phyloP scores from a whole-genome alignment of 2,888 invertebrate species.

The Hesperia comma region DNA sequence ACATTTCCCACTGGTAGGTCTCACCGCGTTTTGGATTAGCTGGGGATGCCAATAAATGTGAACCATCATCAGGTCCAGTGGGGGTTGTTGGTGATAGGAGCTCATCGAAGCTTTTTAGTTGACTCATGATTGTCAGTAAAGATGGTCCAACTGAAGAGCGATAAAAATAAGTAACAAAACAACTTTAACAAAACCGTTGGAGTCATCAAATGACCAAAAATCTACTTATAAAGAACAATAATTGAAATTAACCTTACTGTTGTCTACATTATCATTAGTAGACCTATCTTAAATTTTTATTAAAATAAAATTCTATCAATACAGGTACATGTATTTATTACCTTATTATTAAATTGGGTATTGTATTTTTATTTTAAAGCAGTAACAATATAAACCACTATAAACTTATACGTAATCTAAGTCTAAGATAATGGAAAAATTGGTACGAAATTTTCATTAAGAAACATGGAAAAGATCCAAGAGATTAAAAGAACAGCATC shows the following conservation, averaged over 20 bases:
- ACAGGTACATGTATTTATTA: too few relatives aligned
- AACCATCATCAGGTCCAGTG: constrained; percentile 30
- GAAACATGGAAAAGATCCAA: background rate
- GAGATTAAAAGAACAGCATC: background rate
- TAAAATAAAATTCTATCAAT: too few relatives aligned
- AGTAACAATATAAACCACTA: too few relatives aligned
- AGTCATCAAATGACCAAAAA: background rate
- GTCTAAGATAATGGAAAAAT: background rate
- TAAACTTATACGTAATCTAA: background rate
- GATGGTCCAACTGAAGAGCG: constrained; percentile 36
- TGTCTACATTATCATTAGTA: too few relatives aligned
- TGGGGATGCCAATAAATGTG: constrained; percentile 36
- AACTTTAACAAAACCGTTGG: background rate
- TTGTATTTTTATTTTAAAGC: too few relatives aligned
- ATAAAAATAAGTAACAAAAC: background rate
- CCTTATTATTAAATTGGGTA: too few relatives aligned
- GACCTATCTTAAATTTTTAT: too few relatives aligned
- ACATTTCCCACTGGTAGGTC: constrained; percentile 19
- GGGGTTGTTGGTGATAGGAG: constrained; percentile 33
- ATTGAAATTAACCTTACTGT: too few relatives aligned
- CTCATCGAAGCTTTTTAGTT: constrained; percentile 37
- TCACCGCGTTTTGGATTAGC: constrained; percentile 34
- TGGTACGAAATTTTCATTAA: background rate
- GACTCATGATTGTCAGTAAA: constrained; percentile 35
- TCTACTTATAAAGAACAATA: too few relatives aligned